Base-by-base conservation (phyloP, 2,888 invertebrate species). In the Xylophagus ater region DNA sequence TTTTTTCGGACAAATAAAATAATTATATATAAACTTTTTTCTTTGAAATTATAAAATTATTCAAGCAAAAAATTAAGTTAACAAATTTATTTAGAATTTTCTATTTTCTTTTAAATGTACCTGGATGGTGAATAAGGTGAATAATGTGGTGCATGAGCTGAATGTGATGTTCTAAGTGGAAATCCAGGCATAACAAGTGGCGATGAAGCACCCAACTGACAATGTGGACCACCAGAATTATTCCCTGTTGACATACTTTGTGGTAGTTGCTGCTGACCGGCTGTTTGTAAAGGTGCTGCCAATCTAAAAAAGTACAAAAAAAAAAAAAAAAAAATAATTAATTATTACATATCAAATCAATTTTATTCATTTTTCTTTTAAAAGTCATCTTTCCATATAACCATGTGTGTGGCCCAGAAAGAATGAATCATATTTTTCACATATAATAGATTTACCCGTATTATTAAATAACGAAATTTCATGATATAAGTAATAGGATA, bases 81-180 rank as follows among this genome's bases (percentile, higher is more conserved):
- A 30, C 18, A 31, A n/a, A 28, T 7, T n/a, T 9, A 18, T 19
- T 8, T 29, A 9, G 34, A 20, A 9, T 35, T 31, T 6, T 23
- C 21, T 23, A 26, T 24, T 34, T n/a, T n/a, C n/a, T n/a, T n/a
- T n/a, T n/a, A n/a, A n/a, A n/a, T n/a, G n/a, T 58, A 65, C 65
- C 89, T 80, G 62, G 87, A 88, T 62, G 87, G 87, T 56, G 87
- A 87, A 71, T 88, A 87, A 50, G 87, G 86, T 62, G 85, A 85
- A 56, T 87, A 85, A 65, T 85, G 85, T 54, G 81, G 81, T 59
- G 82, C 78, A 57, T 73, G 69, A 49, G 71, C 67, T 57, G 70
- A 67, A 57, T 69, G 68, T 54, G 73, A 70, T 50, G 72, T 69
- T 46, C 85, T 75, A 54, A 84, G 73, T 34, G 88, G 88, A 69